phyloP scores from a whole-genome alignment of 1,140 invertebrate species.

The Hyphantria cunea region DNA sequence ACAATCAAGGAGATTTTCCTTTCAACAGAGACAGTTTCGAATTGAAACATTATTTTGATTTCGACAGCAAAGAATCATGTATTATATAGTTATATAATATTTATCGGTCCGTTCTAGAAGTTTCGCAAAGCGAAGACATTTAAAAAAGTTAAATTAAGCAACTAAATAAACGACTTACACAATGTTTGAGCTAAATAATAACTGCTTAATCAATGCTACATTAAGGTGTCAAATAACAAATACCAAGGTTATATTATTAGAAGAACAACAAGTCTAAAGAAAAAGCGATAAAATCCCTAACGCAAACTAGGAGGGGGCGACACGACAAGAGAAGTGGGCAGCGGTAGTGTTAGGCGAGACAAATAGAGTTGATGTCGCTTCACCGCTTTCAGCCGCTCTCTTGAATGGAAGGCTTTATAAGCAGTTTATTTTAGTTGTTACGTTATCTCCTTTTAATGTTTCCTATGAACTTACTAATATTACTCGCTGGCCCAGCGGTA shows the following conservation, averaged over 20 bases:
- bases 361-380: conserved; percentile 64
- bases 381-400: conserved; percentile 41
- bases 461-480: conserved; percentile 9
- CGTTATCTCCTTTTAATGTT: conserved; percentile 19
- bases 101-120: too few relatives aligned
- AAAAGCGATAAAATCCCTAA: conserved; percentile 67
- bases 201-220: conserved; percentile 30
- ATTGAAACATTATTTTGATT: conserved; percentile 49
- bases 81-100: too few relatives aligned
- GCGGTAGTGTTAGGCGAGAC: conserved; percentile 61
- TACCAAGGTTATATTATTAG: neutral
- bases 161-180: too few relatives aligned
- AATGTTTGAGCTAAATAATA: too few relatives aligned
- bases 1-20: conserved; percentile 73
- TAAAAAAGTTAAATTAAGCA: too few relatives aligned
- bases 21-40: conserved; percentile 46
- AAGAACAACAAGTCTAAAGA: conserved; percentile 35
- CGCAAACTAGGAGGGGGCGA: conserved; percentile 54
- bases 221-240: neutral
- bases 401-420: conserved; percentile 57
- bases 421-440: conserved; percentile 48
- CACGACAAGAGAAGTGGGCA: conserved; percentile 51
- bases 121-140: too few relatives aligned
- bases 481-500: too few relatives aligned
- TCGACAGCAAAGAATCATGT: too few relatives aligned